Percentiles rank a stretch among this genome's conserved stretches.
These are phyloP conservation scores for Mionectes olivaceus DNA, from an alignment of 2,797 vertebrate species.

Conservation along the genomic window DNA sequence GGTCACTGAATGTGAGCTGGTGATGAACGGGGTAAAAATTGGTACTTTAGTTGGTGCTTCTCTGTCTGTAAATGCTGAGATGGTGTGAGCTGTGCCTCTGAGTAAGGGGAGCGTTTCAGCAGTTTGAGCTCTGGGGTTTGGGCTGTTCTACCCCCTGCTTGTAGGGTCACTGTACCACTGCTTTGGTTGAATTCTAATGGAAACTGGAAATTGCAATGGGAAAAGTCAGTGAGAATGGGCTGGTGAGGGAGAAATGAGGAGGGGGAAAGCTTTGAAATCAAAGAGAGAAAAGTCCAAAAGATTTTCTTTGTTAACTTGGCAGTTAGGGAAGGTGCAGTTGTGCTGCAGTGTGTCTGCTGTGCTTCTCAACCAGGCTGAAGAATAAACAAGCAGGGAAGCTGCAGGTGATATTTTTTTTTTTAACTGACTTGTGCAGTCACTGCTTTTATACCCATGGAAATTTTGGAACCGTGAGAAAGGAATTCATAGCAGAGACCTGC, in stretches of 20 bases:
- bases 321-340: neutral
- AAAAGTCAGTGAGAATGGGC: neutral
- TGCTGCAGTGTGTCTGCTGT: fast-evolving
- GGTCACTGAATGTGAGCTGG: neutral
- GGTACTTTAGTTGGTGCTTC: fast-evolving
- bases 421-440: neutral
- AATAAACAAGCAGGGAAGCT: neutral
- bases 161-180: neutral
- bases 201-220: neutral
- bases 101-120: neutral
- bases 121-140: neutral
- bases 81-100: neutral
- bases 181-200: neutral
- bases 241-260: neutral
- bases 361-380: neutral
- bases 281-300: neutral
- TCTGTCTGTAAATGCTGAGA: neutral
- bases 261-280: neutral
- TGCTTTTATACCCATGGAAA: neutral
- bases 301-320: neutral
- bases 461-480: neutral
- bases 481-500: neutral
- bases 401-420: neutral
- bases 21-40: neutral
- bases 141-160: neutral